phyloP scores from a whole-genome alignment of 2,113 vertebrate genomes.

The Engystomops pustulosus region DNA sequence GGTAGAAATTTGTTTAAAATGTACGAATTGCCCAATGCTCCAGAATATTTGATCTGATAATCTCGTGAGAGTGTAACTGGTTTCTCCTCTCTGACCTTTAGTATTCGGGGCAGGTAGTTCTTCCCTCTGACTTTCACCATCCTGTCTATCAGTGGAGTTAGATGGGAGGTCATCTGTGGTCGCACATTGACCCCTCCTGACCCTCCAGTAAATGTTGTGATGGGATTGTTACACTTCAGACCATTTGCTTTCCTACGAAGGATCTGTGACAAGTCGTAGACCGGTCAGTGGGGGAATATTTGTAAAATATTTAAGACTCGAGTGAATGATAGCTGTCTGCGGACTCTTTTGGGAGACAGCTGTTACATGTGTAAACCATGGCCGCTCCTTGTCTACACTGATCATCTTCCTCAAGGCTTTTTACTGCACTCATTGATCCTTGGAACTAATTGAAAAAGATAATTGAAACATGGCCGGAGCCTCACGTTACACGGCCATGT shows the following conservation, averaged over 20 bases:
- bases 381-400: conserved; percentile 56
- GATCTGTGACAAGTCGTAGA: background rate
- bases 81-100: too few relatives aligned
- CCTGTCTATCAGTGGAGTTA: background rate
- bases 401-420: conserved; percentile 64
- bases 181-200: background rate
- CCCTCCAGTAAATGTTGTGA: background rate
- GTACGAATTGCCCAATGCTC: background rate
- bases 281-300: background rate
- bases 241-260: background rate
- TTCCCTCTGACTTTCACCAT: background rate
- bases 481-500: conserved; percentile 63
- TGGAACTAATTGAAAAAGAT: conserved; percentile 70
- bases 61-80: too few relatives aligned
- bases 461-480: conserved; percentile 66
- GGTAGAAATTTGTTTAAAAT: too few relatives aligned
- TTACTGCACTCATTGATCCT: conserved; percentile 65
- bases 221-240: background rate
- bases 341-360: conserved; percentile 42
- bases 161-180: background rate
- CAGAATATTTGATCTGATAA: background rate
- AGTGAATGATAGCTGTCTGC: conserved; percentile 3
- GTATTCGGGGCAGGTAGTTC: too few relatives aligned
- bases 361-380: conserved; percentile 52
- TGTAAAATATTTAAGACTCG: conserved; percentile 19